Percentiles rank a stretch among this genome's conserved stretches.
Evolutionary conservation across 2,113 vertebrate species (phyloP).

Genomic region (Eptatretus burgeri): DNA sequence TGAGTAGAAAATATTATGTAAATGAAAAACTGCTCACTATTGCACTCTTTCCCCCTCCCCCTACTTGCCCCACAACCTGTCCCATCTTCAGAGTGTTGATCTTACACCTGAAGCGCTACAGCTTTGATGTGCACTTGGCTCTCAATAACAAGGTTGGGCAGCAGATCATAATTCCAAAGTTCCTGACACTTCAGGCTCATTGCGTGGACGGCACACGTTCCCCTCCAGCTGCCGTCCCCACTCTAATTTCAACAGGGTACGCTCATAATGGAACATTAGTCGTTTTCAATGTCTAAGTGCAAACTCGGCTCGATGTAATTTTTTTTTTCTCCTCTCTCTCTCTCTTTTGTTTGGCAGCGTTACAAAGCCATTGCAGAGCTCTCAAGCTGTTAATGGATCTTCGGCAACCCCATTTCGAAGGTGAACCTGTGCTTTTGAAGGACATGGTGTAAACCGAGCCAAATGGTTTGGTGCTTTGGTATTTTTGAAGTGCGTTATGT

Average conservation of each 20-base stretch:
- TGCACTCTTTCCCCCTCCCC: no score
- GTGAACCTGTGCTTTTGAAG: slow-evolving; percentile 3
- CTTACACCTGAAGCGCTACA: slow-evolving; percentile 86
- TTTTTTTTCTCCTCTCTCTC: no score
- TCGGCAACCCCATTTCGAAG: not conserved
- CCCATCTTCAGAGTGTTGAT: slow-evolving; percentile 41
- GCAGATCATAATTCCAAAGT: slow-evolving; percentile 73
- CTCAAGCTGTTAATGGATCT: not conserved
- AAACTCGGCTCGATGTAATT: no score
- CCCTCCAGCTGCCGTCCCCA: not conserved
- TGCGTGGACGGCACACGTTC: slow-evolving; percentile 51
- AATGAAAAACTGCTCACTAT: no score
- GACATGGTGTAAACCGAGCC: not conserved
- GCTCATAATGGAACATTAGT: no score
- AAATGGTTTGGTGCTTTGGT: slow-evolving; percentile 9
- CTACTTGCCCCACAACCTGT: not conserved
- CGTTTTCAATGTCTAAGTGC: no score
- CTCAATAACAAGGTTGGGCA: slow-evolving; percentile 85
- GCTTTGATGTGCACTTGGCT: slow-evolving; percentile 70
- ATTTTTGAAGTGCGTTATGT: slow-evolving; percentile 10
- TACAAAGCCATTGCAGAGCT: not conserved
- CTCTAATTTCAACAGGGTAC: no score
- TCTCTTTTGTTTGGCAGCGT: not conserved
- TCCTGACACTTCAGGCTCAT: slow-evolving; percentile 54
- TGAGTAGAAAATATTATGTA: no score